Evolutionary conservation across 2,888 invertebrate genomes (phyloP).

Genomic region (Petrophora chlorosata): DNA sequence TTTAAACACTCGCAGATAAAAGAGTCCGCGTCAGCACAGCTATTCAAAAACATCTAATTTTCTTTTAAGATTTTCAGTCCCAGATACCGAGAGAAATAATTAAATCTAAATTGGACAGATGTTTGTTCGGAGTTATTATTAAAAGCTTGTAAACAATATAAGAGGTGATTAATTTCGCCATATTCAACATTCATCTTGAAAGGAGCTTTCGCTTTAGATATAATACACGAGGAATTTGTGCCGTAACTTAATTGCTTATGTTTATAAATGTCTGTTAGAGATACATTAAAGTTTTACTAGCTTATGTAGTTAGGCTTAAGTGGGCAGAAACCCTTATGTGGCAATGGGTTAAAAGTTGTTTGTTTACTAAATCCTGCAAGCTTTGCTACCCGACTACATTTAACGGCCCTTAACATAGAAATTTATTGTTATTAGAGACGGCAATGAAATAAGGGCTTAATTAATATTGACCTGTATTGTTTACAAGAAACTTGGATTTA

Average conservation of each 20-base stretch:
- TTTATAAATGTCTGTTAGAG: too few relatives aligned
- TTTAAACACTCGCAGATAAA: conserved; percentile 14
- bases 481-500: neutral
- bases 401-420: conserved; percentile 11
- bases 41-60: conserved; percentile 11
- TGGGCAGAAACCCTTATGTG: neutral
- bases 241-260: conserved; percentile 3
- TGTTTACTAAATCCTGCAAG: conserved; percentile 16
- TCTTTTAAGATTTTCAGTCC: conserved; percentile 12
- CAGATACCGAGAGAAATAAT: conserved; percentile 15
- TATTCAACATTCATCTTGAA: conserved; percentile 13
- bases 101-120: conserved; percentile 27
- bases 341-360: conserved; percentile 14
- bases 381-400: conserved; percentile 8
- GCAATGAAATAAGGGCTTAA: conserved; percentile 5
- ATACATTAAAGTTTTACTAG: neutral
- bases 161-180: conserved; percentile 20
- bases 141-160: conserved; percentile 23
- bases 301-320: neutral
- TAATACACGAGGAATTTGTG: too few relatives aligned
- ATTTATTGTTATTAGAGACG: conserved; percentile 18
- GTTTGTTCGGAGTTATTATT: conserved; percentile 22
- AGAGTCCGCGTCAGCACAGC: conserved; percentile 2
- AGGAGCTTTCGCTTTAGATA: conserved; percentile 10
- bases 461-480: neutral